Conservation (phyloP, 1,140 invertebrate species). For the Hypsibius dujardini region DNA sequence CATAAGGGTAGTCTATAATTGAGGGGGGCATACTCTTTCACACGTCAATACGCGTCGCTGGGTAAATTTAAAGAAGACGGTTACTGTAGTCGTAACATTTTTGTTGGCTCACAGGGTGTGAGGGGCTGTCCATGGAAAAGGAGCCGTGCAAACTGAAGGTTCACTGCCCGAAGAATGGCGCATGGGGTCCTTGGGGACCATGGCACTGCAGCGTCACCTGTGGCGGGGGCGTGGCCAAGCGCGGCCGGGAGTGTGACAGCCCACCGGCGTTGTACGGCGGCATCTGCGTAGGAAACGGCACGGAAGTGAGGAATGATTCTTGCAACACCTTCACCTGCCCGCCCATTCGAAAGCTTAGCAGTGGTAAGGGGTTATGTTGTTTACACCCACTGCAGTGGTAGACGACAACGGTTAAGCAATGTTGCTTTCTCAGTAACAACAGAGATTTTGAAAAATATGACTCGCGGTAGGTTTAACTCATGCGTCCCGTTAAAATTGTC, state of each 20-base stretch:
- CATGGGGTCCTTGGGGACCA: conserved; percentile 3
- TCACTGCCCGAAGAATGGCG: conserved; percentile 7
- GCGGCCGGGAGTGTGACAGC: not conserved
- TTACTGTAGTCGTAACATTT: no score
- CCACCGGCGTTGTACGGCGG: not conserved
- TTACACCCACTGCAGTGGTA: no score
- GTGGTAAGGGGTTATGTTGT: not conserved
- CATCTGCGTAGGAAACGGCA: not conserved
- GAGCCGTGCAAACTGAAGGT: conserved; percentile 6
- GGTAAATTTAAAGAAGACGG: no score
- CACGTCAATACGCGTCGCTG: not conserved
- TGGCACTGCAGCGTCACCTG: conserved; percentile 3
- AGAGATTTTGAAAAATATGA: conserved; percentile 3
- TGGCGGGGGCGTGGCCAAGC: not conserved
- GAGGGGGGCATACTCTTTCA: not conserved
- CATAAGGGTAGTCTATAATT: not conserved
- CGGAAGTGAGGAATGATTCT: not conserved
- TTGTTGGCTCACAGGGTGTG: not conserved
- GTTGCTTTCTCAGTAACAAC: not conserved
- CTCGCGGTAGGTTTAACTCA: not conserved
- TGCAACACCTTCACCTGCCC: conserved; percentile 12
- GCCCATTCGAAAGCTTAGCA: not conserved
- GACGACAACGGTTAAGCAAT: no score
- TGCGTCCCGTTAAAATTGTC: not conserved
- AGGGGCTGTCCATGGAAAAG: not conserved